Base-by-base conservation (phyloP, 2,888 invertebrate genomes). In the Baccha elongata region DNA sequence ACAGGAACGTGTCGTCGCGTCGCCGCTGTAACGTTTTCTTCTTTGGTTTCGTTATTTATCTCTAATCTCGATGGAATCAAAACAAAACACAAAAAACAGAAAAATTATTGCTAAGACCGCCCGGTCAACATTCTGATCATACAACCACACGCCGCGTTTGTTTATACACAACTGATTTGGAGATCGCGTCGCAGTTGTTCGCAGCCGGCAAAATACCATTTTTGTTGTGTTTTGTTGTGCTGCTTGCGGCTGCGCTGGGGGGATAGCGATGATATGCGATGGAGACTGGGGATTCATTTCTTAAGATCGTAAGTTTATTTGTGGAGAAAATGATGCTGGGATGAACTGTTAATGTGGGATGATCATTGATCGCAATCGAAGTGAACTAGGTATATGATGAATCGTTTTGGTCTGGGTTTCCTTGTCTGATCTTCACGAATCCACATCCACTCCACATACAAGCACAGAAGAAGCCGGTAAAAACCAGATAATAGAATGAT, bases 61-160 rank as follows among this genome's bases (percentile, higher is more conserved):
- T 32, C 17, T 21, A 42, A 44, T 32, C 23, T 8, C 73, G 53
- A 58, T 7, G 48, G 74, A 81, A 81, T 75, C 81, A 76, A 81
- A 81, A 76, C 81, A 81, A 81, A 81, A 76, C 76, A 55, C 13
- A 67, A 76, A 67, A 76, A 48, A 76, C 48, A 53, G 17, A 19
- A 58, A 40, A 52, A 37, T 50, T 32, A 11, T 19, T 11, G 26
- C 7, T n/a, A 50, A 11, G 46, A 65, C 67, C 67, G 75, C 58
- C 80, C 69, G 76, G 65, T 32, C 40, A 7, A 4, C 2, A 55
- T 10, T 11, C 4, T 65, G 35, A 40, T 46, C 76, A 62, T 23
- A 32, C 67, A 83, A 83, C 83, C 72, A 58, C 78, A 83, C 83
- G 78, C 68, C 72, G 68, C 78, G 83, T 83, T 83, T 83, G 83